Conservation (phyloP, 1,140 invertebrate genomes). For the Bombus huntii region DNA sequence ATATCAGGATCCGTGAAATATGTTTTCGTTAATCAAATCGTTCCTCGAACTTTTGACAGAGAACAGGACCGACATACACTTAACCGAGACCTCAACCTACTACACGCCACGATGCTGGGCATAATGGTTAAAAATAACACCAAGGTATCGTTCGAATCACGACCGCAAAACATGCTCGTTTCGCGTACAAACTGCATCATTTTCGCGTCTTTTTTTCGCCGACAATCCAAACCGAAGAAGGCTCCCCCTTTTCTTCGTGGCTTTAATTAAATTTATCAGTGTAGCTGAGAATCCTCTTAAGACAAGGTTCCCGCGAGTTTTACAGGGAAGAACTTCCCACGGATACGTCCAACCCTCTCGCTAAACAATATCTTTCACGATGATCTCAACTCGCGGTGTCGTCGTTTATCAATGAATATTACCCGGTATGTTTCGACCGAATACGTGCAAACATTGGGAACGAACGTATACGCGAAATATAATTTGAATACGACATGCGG, state of each 20-base stretch:
- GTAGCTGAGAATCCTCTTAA: slow-evolving; percentile 56
- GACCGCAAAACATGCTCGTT: not conserved
- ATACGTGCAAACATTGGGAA: too few species aligned
- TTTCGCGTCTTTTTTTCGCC: not conserved
- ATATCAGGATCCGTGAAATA: not conserved
- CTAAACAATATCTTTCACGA: slow-evolving; percentile 33
- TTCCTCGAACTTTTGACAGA: not conserved
- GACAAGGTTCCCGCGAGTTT: slow-evolving; percentile 58
- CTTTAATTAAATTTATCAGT: slow-evolving; percentile 61
- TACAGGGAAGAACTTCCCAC: slow-evolving; percentile 52
- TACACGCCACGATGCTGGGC: slow-evolving; percentile 26
- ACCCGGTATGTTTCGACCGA: not conserved
- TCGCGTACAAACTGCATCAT: not conserved
- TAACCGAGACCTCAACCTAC: slow-evolving; percentile 49
- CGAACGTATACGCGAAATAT: too few species aligned
- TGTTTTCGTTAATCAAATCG: not conserved
- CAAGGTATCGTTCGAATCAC: slow-evolving; percentile 45
- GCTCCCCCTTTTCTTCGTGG: not conserved
- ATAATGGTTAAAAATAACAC: slow-evolving; percentile 66
- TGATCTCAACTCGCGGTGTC: not conserved
- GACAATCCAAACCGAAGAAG: not conserved
- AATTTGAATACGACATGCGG: too few species aligned
- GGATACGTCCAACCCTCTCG: slow-evolving; percentile 26
- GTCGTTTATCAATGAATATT: slow-evolving; percentile 35
- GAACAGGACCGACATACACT: slow-evolving; percentile 21